Percentiles rank a stretch among this genome's conserved stretches.
phyloP scores from a whole-genome alignment of 2,888 invertebrate genomes.

The Caradrina kadenii region DNA sequence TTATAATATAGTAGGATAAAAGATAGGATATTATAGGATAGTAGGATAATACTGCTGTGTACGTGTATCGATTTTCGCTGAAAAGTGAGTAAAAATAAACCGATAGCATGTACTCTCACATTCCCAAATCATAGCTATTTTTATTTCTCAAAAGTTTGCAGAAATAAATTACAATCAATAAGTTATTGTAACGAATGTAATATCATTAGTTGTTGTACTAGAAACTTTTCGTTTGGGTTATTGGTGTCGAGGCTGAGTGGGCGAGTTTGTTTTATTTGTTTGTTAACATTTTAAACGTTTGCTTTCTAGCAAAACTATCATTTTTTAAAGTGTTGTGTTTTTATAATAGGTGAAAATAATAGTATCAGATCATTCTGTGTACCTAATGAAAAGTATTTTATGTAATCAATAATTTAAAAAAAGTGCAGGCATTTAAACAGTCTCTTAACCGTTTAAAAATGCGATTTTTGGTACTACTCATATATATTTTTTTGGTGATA shows the following conservation, averaged over 20 bases:
- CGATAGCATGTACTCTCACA: not conserved
- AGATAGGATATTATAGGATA: not conserved
- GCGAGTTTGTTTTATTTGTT: slow-evolving; percentile 20
- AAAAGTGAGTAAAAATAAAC: slow-evolving; percentile 10
- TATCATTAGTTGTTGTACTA: slow-evolving; percentile 32
- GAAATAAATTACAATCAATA: slow-evolving; percentile 21
- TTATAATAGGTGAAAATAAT: not conserved
- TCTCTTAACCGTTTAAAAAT: too few relatives aligned
- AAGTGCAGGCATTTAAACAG: too few relatives aligned
- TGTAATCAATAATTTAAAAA: too few relatives aligned
- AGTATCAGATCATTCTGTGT: too few relatives aligned
- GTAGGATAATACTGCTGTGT: not conserved
- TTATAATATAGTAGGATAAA: too few relatives aligned
- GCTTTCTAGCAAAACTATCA: not conserved
- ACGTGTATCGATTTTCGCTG: not conserved
- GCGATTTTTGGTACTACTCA: too few relatives aligned
- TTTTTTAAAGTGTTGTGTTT: not conserved
- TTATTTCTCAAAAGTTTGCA: not conserved
- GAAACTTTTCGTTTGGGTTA: slow-evolving; percentile 14
- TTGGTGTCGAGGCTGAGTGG: slow-evolving; percentile 8
- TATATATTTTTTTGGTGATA: too few relatives aligned
- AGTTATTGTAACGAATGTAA: slow-evolving; percentile 29
- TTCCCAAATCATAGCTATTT: slow-evolving; percentile 4
- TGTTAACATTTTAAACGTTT: slow-evolving; percentile 14
- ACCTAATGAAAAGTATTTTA: too few relatives aligned